These are phyloP conservation scores for Eleginops maclovinus DNA, from an alignment of 2,113 vertebrate species.

Conservation along the genomic window DNA sequence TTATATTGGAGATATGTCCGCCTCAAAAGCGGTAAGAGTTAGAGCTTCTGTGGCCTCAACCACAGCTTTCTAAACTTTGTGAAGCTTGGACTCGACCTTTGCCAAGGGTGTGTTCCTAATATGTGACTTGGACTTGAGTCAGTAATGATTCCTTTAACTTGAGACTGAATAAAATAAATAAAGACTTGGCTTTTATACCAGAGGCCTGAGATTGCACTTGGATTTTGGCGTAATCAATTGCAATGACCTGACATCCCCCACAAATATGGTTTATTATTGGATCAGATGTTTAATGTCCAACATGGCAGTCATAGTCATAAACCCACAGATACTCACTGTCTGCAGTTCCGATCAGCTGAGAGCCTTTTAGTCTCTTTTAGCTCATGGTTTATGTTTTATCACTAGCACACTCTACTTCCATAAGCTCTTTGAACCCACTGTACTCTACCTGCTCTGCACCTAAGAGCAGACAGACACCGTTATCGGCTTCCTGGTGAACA, in stretches of 20 bases:
- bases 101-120: background rate
- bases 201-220: background rate
- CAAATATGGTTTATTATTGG: background rate
- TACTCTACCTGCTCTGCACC: background rate
- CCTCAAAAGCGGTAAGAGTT: background rate
- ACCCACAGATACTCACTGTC: background rate
- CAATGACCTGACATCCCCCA: background rate
- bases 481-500: background rate
- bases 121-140: background rate
- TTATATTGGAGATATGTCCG: background rate
- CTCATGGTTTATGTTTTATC: background rate
- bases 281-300: background rate
- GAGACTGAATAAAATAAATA: conserved; percentile 1
- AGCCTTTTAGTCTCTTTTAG: background rate
- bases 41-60: background rate
- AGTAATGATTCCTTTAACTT: background rate
- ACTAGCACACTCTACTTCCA: background rate
- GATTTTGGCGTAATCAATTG: background rate
- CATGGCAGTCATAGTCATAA: background rate
- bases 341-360: background rate
- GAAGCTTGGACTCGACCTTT: background rate
- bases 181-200: conserved; percentile 3
- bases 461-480: background rate
- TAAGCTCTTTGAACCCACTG: too few relatives aligned
- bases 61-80: background rate